These are phyloP conservation scores for Agapostemon virescens DNA, from an alignment of 2,888 invertebrate species.

Conservation along the genomic window DNA sequence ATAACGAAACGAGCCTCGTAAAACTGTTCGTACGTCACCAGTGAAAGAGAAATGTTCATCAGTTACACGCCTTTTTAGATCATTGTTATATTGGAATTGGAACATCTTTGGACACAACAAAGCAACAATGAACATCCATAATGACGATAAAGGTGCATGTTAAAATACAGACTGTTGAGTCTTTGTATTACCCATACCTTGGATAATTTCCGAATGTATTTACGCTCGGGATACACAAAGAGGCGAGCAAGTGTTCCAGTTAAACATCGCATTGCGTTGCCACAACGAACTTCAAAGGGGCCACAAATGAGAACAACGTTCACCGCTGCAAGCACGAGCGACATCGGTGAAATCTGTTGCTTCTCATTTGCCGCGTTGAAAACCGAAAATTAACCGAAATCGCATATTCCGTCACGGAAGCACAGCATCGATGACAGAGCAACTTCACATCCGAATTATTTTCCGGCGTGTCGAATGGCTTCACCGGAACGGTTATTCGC, in stretches of 20 bases:
- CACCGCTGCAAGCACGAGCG: not conserved
- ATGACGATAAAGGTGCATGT: not conserved
- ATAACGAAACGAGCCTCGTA: too few species aligned
- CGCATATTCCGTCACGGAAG: not conserved
- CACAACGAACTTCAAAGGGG: constrained; percentile 10
- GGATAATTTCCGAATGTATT: constrained; percentile 7
- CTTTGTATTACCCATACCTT: not conserved
- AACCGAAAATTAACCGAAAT: not conserved
- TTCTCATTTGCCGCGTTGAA: not conserved
- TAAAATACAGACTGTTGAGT: not conserved
- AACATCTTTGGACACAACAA: not conserved
- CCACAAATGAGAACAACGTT: constrained; percentile 6
- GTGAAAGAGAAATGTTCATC: too few species aligned
- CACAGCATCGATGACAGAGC: not conserved
- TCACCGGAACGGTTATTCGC: not conserved
- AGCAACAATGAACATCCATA: not conserved
- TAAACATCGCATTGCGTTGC: not conserved
- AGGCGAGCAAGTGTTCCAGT: not conserved
- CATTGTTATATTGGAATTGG: not conserved
- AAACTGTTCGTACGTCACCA: too few species aligned
- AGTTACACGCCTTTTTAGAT: too few species aligned
- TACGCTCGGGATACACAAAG: constrained; percentile 1
- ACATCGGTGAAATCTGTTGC: not conserved
- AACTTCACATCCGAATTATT: not conserved
- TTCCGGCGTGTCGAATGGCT: not conserved